Evolutionary conservation across 2,888 invertebrate genomes (phyloP).

Genomic region (Standfussiana lucernea): DNA sequence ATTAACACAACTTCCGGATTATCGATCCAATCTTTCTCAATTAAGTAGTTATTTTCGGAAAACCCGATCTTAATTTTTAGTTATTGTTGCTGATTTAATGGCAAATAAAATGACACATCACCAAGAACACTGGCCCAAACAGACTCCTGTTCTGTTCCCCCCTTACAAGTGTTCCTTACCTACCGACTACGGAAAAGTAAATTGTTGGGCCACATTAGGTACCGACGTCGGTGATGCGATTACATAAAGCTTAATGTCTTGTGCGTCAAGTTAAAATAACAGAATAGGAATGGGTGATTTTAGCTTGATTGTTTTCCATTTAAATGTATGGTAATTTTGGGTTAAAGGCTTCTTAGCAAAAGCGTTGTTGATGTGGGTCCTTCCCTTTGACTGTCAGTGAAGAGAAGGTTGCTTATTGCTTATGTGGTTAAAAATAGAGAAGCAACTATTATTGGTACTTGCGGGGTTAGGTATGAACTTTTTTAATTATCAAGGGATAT

Average conservation of each 20-base stretch:
- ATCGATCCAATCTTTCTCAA: background rate
- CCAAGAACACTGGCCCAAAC: background rate
- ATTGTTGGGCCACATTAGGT: constrained; percentile 42
- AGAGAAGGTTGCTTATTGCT: background rate
- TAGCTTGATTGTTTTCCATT: constrained; percentile 51
- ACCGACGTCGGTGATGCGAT: constrained; percentile 10
- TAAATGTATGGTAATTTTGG: constrained; percentile 36
- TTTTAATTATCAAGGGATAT: too few relatives aligned
- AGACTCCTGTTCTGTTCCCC: background rate
- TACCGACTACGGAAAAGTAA: constrained; percentile 2
- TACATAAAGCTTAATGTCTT: constrained; percentile 48
- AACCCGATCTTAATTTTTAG: background rate
- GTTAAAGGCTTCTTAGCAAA: background rate
- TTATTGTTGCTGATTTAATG: background rate
- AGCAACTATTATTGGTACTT: background rate
- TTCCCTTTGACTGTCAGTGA: background rate
- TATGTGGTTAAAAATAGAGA: background rate
- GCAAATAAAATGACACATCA: background rate
- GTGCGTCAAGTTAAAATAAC: constrained; percentile 39
- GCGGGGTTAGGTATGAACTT: too few relatives aligned
- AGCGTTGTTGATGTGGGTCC: background rate
- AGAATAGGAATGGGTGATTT: constrained; percentile 43
- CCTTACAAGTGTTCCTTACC: constrained; percentile 15
- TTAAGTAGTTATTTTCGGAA: background rate
- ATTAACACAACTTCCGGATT: background rate